Percentiles rank a stretch among this genome's conserved stretches.
Conservation (phyloP, 2,888 invertebrate genomes). For the Hecatera dysodea region DNA sequence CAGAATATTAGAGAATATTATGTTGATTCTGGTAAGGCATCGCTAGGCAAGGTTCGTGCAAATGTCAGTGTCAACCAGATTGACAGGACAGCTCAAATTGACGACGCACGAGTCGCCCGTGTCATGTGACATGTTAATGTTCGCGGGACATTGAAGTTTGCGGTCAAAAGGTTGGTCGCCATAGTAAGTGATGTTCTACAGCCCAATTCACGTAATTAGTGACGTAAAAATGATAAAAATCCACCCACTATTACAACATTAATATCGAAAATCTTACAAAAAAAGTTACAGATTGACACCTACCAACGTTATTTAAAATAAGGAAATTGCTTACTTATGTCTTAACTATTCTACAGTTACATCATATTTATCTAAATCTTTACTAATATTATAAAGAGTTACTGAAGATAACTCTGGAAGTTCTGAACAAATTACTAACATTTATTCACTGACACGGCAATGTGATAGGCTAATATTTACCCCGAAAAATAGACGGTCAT, state of each 20-base stretch:
- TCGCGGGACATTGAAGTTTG: conserved; percentile 7
- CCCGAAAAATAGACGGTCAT: not conserved
- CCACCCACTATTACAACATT: not conserved
- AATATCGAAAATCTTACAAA: no score
- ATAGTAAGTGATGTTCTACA: not conserved
- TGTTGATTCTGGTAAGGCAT: conserved; percentile 23
- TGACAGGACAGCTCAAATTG: conserved; percentile 68
- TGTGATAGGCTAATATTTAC: not conserved
- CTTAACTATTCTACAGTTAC: not conserved
- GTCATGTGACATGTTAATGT: conserved; percentile 32
- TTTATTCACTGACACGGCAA: not conserved
- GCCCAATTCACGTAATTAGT: not conserved
- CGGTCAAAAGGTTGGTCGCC: conserved; percentile 14
- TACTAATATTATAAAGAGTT: not conserved
- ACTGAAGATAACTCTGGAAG: not conserved
- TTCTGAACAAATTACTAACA: not conserved
- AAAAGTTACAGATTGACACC: not conserved
- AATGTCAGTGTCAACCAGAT: conserved; percentile 65
- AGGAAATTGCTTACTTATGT: not conserved
- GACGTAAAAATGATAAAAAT: not conserved
- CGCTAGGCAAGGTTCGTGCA: conserved; percentile 32
- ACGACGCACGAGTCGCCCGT: conserved; percentile 58
- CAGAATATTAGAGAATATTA: conserved; percentile 33
- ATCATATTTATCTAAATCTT: not conserved
- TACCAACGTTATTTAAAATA: not conserved